Evolutionary conservation across 2,888 invertebrate species (phyloP).

Genomic region (Thymelicus lineola): DNA sequence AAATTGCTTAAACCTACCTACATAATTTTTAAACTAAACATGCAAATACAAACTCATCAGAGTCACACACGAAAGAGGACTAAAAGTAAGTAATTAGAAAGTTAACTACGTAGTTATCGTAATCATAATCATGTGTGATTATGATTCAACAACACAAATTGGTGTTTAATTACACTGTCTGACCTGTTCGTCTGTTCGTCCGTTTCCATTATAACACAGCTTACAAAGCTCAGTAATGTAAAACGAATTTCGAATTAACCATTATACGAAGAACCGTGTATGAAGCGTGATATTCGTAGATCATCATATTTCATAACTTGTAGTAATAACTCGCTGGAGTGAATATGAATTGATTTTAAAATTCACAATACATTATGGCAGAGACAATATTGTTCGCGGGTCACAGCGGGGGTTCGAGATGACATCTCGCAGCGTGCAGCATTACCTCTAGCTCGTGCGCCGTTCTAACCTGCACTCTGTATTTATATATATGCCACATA

Average conservation of each 20-base stretch:
- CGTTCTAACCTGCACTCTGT: constrained; percentile 46
- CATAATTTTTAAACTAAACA: not conserved
- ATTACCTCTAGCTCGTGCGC: constrained; percentile 64
- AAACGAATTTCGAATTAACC: constrained; percentile 8
- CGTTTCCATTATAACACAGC: not conserved
- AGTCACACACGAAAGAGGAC: constrained; percentile 1
- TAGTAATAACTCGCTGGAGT: constrained; percentile 61
- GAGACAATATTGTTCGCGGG: constrained; percentile 83
- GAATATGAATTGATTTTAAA: constrained; percentile 80
- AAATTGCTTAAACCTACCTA: not conserved
- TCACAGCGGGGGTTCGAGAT: constrained; percentile 79
- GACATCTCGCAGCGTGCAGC: constrained; percentile 83
- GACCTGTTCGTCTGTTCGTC: not conserved
- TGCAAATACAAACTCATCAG: not conserved
- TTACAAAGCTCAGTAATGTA: constrained; percentile 4
- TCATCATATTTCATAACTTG: constrained; percentile 54
- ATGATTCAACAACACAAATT: constrained; percentile 17
- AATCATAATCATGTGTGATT: constrained; percentile 4
- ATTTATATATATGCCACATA: constrained; percentile 44
- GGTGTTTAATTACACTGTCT: constrained; percentile 14
- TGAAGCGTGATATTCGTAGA: constrained; percentile 31
- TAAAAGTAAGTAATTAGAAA: constrained; percentile 22
- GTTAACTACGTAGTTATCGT: constrained; percentile 11
- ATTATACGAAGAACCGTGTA: constrained; percentile 4
- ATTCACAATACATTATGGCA: constrained; percentile 77